A percentile compares a stretch with the other conserved stretches of the same genome.
phyloP scores from a whole-genome alignment of 2,888 invertebrate genomes.

The Cheilosia scutellata region DNA sequence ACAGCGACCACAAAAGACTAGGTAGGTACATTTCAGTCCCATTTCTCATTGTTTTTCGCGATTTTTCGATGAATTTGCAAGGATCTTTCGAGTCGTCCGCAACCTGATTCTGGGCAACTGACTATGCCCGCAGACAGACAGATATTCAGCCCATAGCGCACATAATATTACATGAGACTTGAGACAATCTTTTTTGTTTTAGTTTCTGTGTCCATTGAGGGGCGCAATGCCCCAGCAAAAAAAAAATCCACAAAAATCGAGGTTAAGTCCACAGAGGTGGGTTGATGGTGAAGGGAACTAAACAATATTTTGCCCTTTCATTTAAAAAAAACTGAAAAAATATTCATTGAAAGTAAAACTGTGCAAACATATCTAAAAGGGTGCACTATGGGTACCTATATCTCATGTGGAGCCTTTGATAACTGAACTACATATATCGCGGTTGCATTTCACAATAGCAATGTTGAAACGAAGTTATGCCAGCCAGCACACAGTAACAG shows the following conservation, averaged over 20 bases:
- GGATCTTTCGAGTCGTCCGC: conserved; percentile 22
- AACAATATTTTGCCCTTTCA: conserved; percentile 62
- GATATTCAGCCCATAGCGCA: conserved; percentile 62
- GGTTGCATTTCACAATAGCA: conserved; percentile 65
- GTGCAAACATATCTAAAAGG: conserved; percentile 69
- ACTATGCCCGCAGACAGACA: conserved; percentile 19
- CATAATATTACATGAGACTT: conserved; percentile 35
- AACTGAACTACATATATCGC: conserved; percentile 72
- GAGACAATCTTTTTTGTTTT: not conserved
- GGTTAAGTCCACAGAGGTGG: conserved; percentile 39
- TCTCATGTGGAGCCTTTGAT: conserved; percentile 30
- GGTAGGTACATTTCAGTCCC: conserved; percentile 14
- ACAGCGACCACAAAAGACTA: conserved; percentile 8
- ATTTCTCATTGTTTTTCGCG: conserved; percentile 47
- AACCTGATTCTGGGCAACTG: conserved; percentile 12
- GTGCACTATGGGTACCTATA: conserved; percentile 69
- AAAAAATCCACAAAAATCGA: conserved; percentile 54
- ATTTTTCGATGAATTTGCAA: conserved; percentile 51
- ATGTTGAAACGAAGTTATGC: conserved; percentile 55
- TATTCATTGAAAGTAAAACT: conserved; percentile 70
- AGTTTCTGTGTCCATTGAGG: conserved; percentile 22
- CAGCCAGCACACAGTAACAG: conserved; percentile 24
- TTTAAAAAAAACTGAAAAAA: conserved; percentile 10
- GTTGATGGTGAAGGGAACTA: conserved; percentile 12
- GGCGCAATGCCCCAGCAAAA: conserved; percentile 48